A percentile compares a stretch with the other conserved stretches of the same genome.
Conservation (phyloP, 1,140 invertebrate species). For the Chionoecetes opilio region DNA sequence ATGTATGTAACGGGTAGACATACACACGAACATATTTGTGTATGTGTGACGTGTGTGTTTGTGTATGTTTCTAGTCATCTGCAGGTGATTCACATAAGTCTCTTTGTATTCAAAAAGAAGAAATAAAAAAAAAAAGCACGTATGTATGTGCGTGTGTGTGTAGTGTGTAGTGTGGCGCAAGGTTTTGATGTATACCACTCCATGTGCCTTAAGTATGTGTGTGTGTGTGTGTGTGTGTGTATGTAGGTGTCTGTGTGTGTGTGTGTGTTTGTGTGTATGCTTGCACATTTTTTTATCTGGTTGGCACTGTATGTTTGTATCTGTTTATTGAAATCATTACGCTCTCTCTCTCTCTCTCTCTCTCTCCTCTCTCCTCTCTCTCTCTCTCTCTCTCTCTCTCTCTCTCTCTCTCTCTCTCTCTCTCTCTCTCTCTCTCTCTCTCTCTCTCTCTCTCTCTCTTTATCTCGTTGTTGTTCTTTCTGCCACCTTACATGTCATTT, state of each 20-base stretch:
- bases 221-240: neutral
- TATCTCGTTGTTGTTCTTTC: too few species aligned
- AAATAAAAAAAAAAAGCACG: too few species aligned
- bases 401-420: conserved; percentile 53
- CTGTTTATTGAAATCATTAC: neutral
- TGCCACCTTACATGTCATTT: too few species aligned
- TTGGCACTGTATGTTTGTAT: neutral
- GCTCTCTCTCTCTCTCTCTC: conserved; percentile 28
- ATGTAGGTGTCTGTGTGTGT: neutral
- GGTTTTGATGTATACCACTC: neutral
- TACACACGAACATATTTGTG: neutral
- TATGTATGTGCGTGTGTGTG: neutral
- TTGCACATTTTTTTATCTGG: neutral
- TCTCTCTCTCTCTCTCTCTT: neutral
- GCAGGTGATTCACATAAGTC: too few species aligned
- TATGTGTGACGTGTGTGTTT: neutral
- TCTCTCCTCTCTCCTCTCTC: neutral
- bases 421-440: conserved; percentile 48
- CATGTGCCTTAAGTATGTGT: neutral
- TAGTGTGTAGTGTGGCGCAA: neutral
- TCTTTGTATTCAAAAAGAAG: too few species aligned
- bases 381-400: conserved; percentile 53
- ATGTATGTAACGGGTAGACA: neutral
- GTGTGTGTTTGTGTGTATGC: conserved; percentile 36
- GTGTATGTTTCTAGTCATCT: neutral